These are phyloP conservation scores for Conopomorpha cramerella DNA, from an alignment of 1,140 invertebrate species.

Conservation along the genomic window DNA sequence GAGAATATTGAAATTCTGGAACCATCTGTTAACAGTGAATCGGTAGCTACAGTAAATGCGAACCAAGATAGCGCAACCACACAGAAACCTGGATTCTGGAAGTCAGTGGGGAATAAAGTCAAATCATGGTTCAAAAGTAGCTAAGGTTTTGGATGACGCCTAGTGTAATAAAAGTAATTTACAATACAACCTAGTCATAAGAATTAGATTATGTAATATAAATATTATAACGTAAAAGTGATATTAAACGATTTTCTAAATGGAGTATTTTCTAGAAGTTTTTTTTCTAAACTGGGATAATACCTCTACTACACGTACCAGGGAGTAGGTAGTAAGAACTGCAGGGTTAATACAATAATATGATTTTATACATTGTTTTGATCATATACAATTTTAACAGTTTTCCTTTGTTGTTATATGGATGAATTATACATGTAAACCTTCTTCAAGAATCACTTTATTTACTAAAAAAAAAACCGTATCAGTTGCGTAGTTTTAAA, in stretches of 20 bases:
- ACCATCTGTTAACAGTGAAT: background rate
- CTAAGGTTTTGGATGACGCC: conserved; percentile 8
- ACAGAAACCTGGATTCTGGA: conserved; percentile 59
- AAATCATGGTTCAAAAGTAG: conserved; percentile 50
- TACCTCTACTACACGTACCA: no score
- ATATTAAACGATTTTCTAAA: no score
- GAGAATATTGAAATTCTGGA: no score
- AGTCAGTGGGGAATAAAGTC: conserved; percentile 52
- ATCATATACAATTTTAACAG: background rate
- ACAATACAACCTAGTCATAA: conserved; percentile 9
- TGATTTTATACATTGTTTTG: no score
- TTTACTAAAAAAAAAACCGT: background rate
- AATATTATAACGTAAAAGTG: background rate
- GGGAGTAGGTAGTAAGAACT: no score
- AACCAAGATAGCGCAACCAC: conserved; percentile 19
- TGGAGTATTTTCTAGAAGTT: background rate
- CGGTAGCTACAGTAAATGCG: conserved; percentile 2
- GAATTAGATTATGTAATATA: background rate
- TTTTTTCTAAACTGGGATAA: no score
- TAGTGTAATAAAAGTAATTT: conserved; percentile 12
- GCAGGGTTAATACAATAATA: no score
- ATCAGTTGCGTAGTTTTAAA: background rate
- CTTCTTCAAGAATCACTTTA: background rate
- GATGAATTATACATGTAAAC: background rate
- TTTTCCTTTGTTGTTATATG: background rate